Percentiles rank a stretch among this genome's conserved stretches.
Evolutionary conservation across 2,888 invertebrate genomes (phyloP).

Genomic region (Tetragnatha montana): DNA sequence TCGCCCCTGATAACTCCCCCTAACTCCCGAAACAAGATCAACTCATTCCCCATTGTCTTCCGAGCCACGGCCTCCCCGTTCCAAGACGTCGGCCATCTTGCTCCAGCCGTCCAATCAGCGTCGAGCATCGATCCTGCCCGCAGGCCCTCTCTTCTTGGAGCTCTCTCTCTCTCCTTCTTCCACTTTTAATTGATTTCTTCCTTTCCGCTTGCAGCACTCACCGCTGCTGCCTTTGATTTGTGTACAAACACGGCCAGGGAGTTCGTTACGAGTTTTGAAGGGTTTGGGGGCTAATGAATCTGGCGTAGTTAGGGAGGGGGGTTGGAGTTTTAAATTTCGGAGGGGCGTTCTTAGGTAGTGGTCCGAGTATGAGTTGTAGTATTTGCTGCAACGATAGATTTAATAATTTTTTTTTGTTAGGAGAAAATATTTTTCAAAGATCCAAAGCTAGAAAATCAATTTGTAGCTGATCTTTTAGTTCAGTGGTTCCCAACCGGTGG

Average conservation of each 20-base stretch:
- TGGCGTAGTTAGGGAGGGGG: background rate
- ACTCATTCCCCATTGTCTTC: background rate
- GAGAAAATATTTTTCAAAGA: too few relatives aligned
- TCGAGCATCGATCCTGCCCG: slow-evolving; percentile 42
- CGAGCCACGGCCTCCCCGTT: slow-evolving; percentile 35
- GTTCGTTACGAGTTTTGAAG: background rate
- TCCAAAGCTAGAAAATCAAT: too few relatives aligned
- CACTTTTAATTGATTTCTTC: slow-evolving; percentile 61
- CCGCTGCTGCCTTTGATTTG: slow-evolving; percentile 46
- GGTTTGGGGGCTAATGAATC: background rate
- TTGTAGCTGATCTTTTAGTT: too few relatives aligned
- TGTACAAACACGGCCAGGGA: slow-evolving; percentile 13
- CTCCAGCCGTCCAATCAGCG: slow-evolving; percentile 55
- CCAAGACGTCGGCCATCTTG: slow-evolving; percentile 46
- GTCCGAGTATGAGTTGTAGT: too few relatives aligned
- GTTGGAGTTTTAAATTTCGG: too few relatives aligned
- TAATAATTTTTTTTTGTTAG: too few relatives aligned
- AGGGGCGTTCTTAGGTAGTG: too few relatives aligned
- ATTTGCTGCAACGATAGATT: too few relatives aligned
- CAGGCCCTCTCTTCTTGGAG: slow-evolving; percentile 12
- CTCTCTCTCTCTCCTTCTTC: slow-evolving; percentile 26
- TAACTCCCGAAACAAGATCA: background rate
- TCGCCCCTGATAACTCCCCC: background rate
- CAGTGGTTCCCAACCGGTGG: too few relatives aligned
- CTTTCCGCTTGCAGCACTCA: slow-evolving; percentile 6